phyloP scores from a whole-genome alignment of 64 coral and sea anemone genomes.

The Stylophora pistillata region DNA sequence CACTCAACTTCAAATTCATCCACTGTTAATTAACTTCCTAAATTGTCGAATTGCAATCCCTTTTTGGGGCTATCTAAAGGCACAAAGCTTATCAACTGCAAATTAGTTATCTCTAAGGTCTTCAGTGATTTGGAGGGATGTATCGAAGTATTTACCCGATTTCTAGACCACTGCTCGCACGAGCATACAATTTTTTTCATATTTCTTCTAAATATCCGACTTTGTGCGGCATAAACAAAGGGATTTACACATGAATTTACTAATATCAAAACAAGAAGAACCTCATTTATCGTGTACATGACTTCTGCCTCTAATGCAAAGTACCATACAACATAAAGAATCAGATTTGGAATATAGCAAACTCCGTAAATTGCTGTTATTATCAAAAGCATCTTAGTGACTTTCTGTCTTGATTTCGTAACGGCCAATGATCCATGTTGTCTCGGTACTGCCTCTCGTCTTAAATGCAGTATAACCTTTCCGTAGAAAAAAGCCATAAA shows the following conservation, averaged over 20 bases:
- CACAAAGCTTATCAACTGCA: not conserved
- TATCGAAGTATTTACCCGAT: not conserved
- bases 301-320: not conserved
- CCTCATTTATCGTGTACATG: slow-evolving; percentile 10
- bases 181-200: not conserved
- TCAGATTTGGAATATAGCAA: slow-evolving; percentile 1
- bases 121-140: not conserved
- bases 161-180: not conserved
- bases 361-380: not conserved
- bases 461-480: not conserved
- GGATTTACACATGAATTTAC: not conserved
- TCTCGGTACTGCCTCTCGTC: not conserved
- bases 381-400: slow-evolving; percentile 20
- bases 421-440: not conserved
- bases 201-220: not conserved
- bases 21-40: not conserved
- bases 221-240: not conserved
- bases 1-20: not conserved
- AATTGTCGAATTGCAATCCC: not conserved
- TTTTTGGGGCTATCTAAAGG: not conserved
- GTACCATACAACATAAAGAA: slow-evolving; percentile 5
- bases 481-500: not conserved
- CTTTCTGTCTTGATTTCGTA: not conserved
- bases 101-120: not conserved
- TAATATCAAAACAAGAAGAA: not conserved